Percentiles rank a stretch among this genome's conserved stretches.
Evolutionary conservation across 2,888 invertebrate genomes (phyloP).

Genomic region (Platerodrilus igneus): DNA sequence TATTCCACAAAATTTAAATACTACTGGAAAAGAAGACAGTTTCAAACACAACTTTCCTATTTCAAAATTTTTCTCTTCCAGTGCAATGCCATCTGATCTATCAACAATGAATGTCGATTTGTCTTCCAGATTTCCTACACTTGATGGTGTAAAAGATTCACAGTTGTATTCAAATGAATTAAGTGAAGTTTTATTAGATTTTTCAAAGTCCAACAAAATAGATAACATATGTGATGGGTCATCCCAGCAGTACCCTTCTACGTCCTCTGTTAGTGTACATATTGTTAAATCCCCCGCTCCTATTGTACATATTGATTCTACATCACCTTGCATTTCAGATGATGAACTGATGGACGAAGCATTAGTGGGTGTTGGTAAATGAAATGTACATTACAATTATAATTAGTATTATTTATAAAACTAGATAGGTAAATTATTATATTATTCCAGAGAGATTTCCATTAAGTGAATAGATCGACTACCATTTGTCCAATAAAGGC

Average conservation of each 20-base stretch:
- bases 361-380: constrained; percentile 72
- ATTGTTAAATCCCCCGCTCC: constrained; percentile 74
- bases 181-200: constrained; percentile 63
- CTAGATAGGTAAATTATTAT: no score
- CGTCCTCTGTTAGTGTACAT: constrained; percentile 69
- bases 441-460: no score
- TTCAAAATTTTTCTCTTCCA: constrained; percentile 35
- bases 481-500: no score
- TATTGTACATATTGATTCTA: constrained; percentile 62
- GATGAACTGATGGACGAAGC: constrained; percentile 90
- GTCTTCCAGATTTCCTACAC: constrained; percentile 48
- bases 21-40: constrained; percentile 35
- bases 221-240: constrained; percentile 27
- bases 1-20: constrained; percentile 34
- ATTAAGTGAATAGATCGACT: no score
- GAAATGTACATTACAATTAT: no score
- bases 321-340: constrained; percentile 78
- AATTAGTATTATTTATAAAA: no score
- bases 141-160: constrained; percentile 39
- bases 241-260: constrained; percentile 49
- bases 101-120: constrained; percentile 47
- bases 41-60: constrained; percentile 35
- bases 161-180: constrained; percentile 38
- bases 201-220: constrained; percentile 44
- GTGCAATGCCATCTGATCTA: constrained; percentile 29